phyloP scores from a whole-genome alignment of 2,797 vertebrate species.

The Oryzias sinensis region DNA sequence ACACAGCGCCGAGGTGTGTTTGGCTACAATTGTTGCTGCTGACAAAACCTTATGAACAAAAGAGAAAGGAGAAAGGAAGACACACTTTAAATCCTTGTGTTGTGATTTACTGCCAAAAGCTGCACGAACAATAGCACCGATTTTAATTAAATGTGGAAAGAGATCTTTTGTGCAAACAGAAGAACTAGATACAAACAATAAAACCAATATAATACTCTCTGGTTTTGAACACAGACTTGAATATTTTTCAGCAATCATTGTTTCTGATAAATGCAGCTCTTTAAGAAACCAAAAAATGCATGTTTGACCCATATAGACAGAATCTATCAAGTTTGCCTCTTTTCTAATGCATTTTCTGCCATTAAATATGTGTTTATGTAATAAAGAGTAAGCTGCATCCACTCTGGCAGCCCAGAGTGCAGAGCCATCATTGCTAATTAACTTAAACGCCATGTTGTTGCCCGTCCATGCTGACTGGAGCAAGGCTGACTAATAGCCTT shows the following conservation, averaged over 20 bases:
- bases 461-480: background rate
- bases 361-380: background rate
- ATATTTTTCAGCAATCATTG: background rate
- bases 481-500: background rate
- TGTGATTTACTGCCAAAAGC: background rate
- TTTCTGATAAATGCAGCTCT: background rate
- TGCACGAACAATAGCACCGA: background rate
- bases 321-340: background rate
- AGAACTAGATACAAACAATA: background rate
- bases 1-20: slow-evolving; percentile 96
- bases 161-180: background rate
- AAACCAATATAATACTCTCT: background rate
- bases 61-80: slow-evolving; percentile 2
- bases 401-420: background rate
- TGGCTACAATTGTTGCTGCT: slow-evolving; percentile 96
- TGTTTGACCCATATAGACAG: too few species aligned
- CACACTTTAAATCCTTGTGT: background rate
- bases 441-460: background rate
- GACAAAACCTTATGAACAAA: slow-evolving; percentile 85
- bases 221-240: too few species aligned
- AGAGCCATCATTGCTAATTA: background rate
- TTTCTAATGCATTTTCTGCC: background rate
- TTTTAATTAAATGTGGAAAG: background rate
- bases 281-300: background rate
- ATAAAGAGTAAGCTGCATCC: background rate